Conservation (phyloP, 2,888 invertebrate species). For the Heteromurus nitidus region DNA sequence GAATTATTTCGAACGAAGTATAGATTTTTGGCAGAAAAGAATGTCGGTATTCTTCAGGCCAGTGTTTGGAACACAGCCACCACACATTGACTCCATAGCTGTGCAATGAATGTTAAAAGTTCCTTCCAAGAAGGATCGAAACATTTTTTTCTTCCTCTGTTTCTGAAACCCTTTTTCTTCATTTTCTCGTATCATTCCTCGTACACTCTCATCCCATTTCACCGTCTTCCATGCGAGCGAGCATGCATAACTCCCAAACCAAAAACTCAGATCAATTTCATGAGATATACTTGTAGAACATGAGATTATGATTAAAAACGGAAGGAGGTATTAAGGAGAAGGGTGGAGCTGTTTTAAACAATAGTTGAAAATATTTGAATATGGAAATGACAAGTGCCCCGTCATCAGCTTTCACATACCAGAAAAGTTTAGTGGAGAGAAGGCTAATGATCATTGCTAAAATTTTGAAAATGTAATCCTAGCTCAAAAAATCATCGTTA, state of each 20-base stretch:
- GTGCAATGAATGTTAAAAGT: slow-evolving; percentile 41
- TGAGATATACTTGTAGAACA: slow-evolving; percentile 47
- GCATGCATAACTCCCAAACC: no score
- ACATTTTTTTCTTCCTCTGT: slow-evolving; percentile 1
- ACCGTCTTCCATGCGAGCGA: not conserved
- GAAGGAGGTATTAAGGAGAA: slow-evolving; percentile 57
- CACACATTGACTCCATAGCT: no score
- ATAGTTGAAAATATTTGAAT: slow-evolving; percentile 15
- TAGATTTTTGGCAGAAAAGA: no score
- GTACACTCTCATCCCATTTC: slow-evolving; percentile 2
- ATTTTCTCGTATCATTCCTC: slow-evolving; percentile 19
- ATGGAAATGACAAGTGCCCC: no score
- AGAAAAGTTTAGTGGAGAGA: no score
- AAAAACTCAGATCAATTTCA: slow-evolving; percentile 11
- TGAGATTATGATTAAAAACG: slow-evolving; percentile 59
- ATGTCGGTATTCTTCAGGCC: no score
- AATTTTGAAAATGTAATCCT: no score
- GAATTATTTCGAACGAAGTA: no score
- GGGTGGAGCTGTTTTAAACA: slow-evolving; percentile 53
- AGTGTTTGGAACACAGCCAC: no score
- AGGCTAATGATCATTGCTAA: no score
- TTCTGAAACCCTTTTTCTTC: slow-evolving; percentile 42
- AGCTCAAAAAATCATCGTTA: no score
- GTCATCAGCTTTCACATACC: no score
- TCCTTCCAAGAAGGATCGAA: slow-evolving; percentile 44